phyloP scores from a whole-genome alignment of 23 tunicate species.

The Styela plicata region DNA sequence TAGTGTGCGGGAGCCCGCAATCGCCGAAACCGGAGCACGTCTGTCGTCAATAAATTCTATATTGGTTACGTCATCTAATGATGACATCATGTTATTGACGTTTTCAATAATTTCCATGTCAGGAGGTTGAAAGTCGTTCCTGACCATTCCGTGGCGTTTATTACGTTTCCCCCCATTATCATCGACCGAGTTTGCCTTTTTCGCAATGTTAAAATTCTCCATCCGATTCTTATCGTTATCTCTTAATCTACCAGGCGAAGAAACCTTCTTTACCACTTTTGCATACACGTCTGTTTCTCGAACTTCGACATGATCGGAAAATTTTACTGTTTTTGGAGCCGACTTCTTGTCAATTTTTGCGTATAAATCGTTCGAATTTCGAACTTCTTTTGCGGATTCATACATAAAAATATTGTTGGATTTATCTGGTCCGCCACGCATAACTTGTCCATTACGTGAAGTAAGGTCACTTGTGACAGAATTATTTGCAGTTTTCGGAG shows the following conservation, averaged over 20 bases:
- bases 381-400: neutral
- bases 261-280: neutral
- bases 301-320: neutral
- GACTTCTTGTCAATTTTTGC: neutral
- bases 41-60: too few relatives aligned
- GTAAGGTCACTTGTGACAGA: neutral
- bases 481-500: neutral
- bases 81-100: conserved; percentile 6
- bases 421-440: neutral
- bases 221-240: neutral
- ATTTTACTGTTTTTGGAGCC: neutral
- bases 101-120: neutral
- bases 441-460: neutral
- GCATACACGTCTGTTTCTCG: neutral
- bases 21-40: neutral
- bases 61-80: conserved; percentile 19
- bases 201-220: neutral
- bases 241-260: neutral
- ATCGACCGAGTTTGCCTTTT: neutral
- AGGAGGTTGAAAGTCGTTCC: neutral
- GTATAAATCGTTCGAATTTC: neutral
- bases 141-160: neutral
- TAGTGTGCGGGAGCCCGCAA: neutral
- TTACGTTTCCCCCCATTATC: neutral
- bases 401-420: neutral